Evolutionary conservation across 2,797 vertebrate species (phyloP), one percentile per base, ranked within the genome.

Genomic region (Astyanax mexicanus): DNA sequence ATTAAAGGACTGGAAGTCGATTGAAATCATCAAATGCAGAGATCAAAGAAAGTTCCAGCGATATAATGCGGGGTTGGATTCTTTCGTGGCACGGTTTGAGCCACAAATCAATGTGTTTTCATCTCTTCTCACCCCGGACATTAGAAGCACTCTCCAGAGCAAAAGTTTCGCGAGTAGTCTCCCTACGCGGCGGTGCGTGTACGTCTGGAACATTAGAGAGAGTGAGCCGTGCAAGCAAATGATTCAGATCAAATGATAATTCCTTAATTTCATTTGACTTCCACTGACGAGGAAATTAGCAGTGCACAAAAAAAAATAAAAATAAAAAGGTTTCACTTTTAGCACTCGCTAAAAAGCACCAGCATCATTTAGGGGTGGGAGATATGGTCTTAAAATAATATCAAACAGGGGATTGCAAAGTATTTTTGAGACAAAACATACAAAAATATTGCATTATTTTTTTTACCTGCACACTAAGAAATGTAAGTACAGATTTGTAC

Each of bases 161-260:
- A 32, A 21, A 42, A 40, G 37, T 19, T 13, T 37, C 23, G 49
- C 32, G 66, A 66, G 54, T 61, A n/a, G 42, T 25, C 4, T 38
- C 25, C 49, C 47, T 68, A 2, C 27, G 19, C 23, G 21, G 74
- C n/a, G 51, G 29, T 35, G 55, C 54, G 27, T 57, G 42, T 17
- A 19, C 44, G 67, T 38, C 7, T 51, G 67, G 51, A 64, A 58
- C 60, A 44, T 42, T 44, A 58, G 58, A 69, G 62, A 17, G 54
- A 19, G 21, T 37, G 64, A 64, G 67, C 55, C 44, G 32, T 52
- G 72, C 47, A 45, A 55, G 32, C 75, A 23, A 69, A 49, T 52
- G 37, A 64, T 69, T 55, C 51, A 42, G 40, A 57, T 71, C 75
- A 70, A 69, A 72, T 32, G 68, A 64, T 74, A 58, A n/a, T n/a